phyloP scores from a whole-genome alignment of 2,888 invertebrate genomes.

The Nymphalis c-album region DNA sequence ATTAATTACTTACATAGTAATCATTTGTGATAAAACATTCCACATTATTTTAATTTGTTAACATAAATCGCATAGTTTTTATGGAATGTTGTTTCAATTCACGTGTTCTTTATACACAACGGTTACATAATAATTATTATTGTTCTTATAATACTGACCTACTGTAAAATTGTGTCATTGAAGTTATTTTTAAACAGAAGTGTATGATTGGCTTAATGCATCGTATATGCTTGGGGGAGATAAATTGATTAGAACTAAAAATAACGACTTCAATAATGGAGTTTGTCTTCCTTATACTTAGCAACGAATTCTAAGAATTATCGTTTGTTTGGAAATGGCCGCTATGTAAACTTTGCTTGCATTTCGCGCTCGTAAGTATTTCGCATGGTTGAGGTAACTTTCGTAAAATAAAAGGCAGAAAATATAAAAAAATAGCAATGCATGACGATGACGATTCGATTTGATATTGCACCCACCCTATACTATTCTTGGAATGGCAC shows the following conservation, averaged over 20 bases:
- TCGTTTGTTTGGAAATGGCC: conserved; percentile 12
- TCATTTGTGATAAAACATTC: conserved; percentile 9
- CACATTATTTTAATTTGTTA: conserved; percentile 13
- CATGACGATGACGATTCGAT: conserved; percentile 37
- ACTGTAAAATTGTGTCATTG: conserved; percentile 37
- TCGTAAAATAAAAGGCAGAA: conserved; percentile 8
- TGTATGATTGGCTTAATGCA: conserved; percentile 33
- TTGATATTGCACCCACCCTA: conserved; percentile 68
- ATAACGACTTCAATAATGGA: conserved; percentile 27
- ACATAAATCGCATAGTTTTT: conserved; percentile 11
- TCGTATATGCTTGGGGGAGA: conserved; percentile 35
- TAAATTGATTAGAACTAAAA: conserved; percentile 37
- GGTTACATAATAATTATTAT: conserved; percentile 20
- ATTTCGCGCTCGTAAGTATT: background rate
- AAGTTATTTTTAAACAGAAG: conserved; percentile 37
- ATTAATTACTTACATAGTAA: background rate
- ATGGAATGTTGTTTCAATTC: conserved; percentile 19
- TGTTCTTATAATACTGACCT: conserved; percentile 34
- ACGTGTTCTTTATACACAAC: conserved; percentile 8
- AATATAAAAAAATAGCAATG: conserved; percentile 35
- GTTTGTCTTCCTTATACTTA: conserved; percentile 22
- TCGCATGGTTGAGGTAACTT: background rate
- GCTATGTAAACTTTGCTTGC: background rate
- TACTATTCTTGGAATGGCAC: conserved; percentile 67
- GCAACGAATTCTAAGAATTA: conserved; percentile 2